Base-by-base conservation (phyloP, 2,888 invertebrate genomes). In the Lepidonotus clava region DNA sequence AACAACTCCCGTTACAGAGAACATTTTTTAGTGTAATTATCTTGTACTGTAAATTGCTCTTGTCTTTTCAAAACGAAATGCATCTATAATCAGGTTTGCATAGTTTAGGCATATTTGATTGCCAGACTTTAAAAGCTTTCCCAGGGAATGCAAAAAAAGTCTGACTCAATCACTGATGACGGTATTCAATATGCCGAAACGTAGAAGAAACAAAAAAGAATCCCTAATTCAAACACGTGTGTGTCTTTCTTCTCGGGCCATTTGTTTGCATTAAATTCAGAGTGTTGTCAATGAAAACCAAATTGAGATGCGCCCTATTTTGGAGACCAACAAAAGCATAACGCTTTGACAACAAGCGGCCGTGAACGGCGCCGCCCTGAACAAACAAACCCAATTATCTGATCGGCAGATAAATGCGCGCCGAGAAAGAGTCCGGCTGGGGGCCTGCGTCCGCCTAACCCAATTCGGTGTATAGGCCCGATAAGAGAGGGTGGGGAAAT, bases 311-410 rank as follows among this genome's bases (percentile, higher is more conserved):
- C n/a, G n/a, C n/a, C n/a, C 61, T 32, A 61, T 61, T 61, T 61
- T 1, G 61, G 61, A 24, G 2, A 61, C 61, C 61, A 61, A 61
- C 61, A 61, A 61, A 11, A 24, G 61, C n/a, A 61, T 61, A 61
- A 61, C 28, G 61, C 61, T 61, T 32, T 24, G 61, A 61, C 61
- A 61, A 61, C 24, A 61, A 32, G n/a, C n/a, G 28, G 28, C 24
- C 4, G 61, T 61, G 61, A 61, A 11, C 28, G 28, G 24, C 24
- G 61, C 53, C 21, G 61, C 4, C 21, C 61, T 61, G 61, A 61
- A 61, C 61, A 61, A 61, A 61, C 61, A n/a, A 61, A 61, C 24
- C 1, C 61, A 61, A 24, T 61, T 61, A 61, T 61, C 61, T 61
- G 28, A 61, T 61, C 5, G 61, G 28, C 24, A 28, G 61, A 46